Base-by-base conservation (phyloP, 2,888 invertebrate species). In the Lepidochrysops patricia region DNA sequence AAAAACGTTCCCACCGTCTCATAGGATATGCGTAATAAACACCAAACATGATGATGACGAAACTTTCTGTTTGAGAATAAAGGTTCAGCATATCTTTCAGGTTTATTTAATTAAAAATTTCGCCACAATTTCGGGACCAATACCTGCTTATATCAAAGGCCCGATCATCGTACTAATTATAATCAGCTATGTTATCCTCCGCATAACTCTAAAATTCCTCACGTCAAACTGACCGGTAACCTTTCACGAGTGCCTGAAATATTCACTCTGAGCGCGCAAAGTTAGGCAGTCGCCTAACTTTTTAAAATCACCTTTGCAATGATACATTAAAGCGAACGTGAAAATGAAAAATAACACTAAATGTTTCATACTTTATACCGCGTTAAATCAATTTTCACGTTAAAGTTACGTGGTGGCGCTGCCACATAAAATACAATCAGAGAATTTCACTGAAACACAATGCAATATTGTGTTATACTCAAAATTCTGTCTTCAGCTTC, bases 401-500 rank as follows among this genome's bases (percentile, higher is more conserved):
- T 37, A 57, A 43, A 54, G 26, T 27, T 52, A 27, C 15, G 52
- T 15, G 52, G 13, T 27, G 52, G 19, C 32, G 54, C 19, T 23
- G 54, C 29, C 29, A 29, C 19, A 29, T 54, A 32, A 54, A 54
- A 37, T 60, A 54, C 35, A 27, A 35, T 54, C 23, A 7, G 15
- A 7, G 29, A 54, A 60, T 37, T 56, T 52, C 52, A 56, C 27
- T 29, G 48, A 58, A 68, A 72, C 69, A 75, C 72, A 75, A 73
- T 71, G 70, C 68, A 70, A 72, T 70, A 58, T 59, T 35, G 54
- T 43, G 43, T 72, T 50, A 73, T 74, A 76, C 76, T 75, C 75
- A 76, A 78, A 77, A 79, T 79, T 73, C 74, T 75, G 75, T 75
- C 75, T 80, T 78, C 71, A 72, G 70, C 70, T 72, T 72, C 70